A percentile compares a stretch with the other conserved stretches of the same genome.
These are phyloP conservation scores for Phyllopteryx taeniolatus DNA, from an alignment of 2,113 vertebrate genomes.

Conservation along the genomic window DNA sequence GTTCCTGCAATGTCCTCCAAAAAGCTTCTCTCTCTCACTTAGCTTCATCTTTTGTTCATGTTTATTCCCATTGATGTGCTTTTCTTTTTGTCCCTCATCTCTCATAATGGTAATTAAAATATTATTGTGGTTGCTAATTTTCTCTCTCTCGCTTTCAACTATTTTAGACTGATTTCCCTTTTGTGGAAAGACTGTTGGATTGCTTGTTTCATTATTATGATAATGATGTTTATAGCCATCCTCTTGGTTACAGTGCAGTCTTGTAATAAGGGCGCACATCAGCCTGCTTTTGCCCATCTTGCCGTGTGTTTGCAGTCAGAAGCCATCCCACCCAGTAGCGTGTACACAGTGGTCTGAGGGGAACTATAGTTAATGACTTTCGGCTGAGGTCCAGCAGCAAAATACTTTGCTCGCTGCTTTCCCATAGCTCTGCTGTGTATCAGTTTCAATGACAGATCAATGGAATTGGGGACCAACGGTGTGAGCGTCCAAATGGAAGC, in stretches of 20 bases:
- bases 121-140: neutral
- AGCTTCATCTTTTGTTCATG: neutral
- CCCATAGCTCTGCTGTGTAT: constrained; percentile 35
- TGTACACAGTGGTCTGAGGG: constrained; percentile 41
- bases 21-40: constrained; percentile 1
- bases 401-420: constrained; percentile 58
- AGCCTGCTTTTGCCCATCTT: constrained; percentile 7
- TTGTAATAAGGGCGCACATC: constrained; percentile 15
- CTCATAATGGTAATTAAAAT: constrained; percentile 16
- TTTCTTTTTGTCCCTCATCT: neutral
- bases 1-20: constrained; percentile 11
- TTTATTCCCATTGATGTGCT: neutral
- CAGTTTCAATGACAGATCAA: constrained; percentile 22
- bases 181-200: neutral
- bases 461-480: constrained; percentile 16
- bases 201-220: constrained; percentile 6
- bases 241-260: neutral
- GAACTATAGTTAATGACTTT: constrained; percentile 37
- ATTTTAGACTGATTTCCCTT: neutral
- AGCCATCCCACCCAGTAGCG: constrained; percentile 17
- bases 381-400: constrained; percentile 38
- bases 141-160: neutral
- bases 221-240: neutral
- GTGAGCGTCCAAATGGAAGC: constrained; percentile 10
- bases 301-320: constrained; percentile 26